Percentiles rank a stretch among this genome's conserved stretches.
These are phyloP conservation scores for Rhinoraja longicauda DNA, from an alignment of 2,797 vertebrate genomes.

Conservation along the genomic window DNA sequence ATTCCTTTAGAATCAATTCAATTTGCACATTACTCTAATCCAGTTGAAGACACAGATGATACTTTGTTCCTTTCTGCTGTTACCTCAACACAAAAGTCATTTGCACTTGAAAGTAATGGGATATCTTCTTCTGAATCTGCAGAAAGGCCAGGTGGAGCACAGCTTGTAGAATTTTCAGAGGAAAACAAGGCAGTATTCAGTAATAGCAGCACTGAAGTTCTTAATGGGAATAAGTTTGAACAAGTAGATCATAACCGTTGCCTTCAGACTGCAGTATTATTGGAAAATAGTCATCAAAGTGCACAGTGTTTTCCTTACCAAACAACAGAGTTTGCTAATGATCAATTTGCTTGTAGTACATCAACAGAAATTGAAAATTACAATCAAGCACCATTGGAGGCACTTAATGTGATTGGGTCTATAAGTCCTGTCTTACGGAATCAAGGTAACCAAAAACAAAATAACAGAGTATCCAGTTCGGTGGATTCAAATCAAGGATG, in stretches of 20 bases:
- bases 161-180: not conserved
- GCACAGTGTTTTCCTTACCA: not conserved
- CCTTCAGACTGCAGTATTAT: not conserved
- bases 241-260: not conserved
- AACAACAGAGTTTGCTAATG: not conserved
- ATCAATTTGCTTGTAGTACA: not conserved
- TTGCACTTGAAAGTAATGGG: not conserved
- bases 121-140: not conserved
- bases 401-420: not conserved
- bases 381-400: not conserved
- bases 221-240: not conserved
- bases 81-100: constrained; percentile 1
- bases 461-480: not conserved
- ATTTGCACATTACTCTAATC: not conserved
- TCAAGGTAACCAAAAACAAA: not conserved
- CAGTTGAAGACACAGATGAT: constrained; percentile 1
- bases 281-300: not conserved
- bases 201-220: not conserved
- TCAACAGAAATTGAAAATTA: constrained; percentile 4
- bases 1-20: not conserved
- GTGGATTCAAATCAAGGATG: not conserved
- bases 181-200: not conserved
- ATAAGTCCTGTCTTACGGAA: not conserved
- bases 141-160: not conserved
- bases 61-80: constrained; percentile 16